Percentiles rank a stretch among this genome's conserved stretches.
phyloP scores from a whole-genome alignment of 2,888 invertebrate species.

The Heliconius cydno region DNA sequence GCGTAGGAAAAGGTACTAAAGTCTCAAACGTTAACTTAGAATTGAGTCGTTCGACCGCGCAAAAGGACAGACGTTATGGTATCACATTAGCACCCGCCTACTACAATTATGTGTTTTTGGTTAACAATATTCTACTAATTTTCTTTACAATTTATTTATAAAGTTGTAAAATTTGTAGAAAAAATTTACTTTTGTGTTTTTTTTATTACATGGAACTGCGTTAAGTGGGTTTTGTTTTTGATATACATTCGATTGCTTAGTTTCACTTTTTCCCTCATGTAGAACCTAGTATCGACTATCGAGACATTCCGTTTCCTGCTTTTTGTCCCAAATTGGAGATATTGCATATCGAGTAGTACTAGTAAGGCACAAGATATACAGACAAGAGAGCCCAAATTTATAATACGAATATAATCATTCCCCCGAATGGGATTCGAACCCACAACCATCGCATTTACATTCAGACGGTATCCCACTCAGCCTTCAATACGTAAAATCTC shows the following conservation, averaged over 20 bases:
- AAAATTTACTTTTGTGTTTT: background rate
- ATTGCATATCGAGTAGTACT: too few relatives aligned
- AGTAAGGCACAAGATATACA: too few relatives aligned
- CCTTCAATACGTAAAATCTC: background rate
- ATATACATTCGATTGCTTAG: background rate
- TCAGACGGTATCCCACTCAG: too few relatives aligned
- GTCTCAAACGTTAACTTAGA: conserved; percentile 32
- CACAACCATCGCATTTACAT: too few relatives aligned
- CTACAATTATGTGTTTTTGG: conserved; percentile 22
- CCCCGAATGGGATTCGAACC: too few relatives aligned
- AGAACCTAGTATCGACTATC: background rate
- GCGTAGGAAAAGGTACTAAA: conserved; percentile 35
- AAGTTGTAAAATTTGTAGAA: background rate
- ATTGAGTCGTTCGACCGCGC: conserved; percentile 40
- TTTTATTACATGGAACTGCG: background rate
- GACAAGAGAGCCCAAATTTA: too few relatives aligned
- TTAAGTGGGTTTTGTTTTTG: background rate
- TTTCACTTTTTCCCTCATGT: background rate
- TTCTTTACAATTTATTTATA: conserved; percentile 28
- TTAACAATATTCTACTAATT: conserved; percentile 36
- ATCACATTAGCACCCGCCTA: conserved; percentile 45
- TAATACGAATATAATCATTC: too few relatives aligned
- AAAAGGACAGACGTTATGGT: conserved; percentile 35
- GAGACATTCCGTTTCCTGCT: background rate
- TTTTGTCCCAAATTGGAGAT: background rate